phyloP scores from a whole-genome alignment of 2,888 invertebrate genomes.

The Morpho helenor region DNA sequence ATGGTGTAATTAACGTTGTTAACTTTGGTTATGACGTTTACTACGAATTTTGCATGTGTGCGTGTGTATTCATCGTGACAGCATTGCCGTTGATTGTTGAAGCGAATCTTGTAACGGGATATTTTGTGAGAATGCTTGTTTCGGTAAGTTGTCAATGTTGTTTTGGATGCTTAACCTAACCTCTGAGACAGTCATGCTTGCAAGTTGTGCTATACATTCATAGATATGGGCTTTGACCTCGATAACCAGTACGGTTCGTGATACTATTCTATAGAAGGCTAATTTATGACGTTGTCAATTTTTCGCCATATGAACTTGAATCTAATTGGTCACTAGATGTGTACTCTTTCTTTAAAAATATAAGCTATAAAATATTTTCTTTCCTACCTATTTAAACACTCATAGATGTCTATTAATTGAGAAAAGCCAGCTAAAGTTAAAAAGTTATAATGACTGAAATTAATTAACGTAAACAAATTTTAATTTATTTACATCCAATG shows the following conservation, averaged over 20 bases:
- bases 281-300: constrained; percentile 44
- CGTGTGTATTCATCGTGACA: constrained; percentile 58
- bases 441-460: too few species aligned
- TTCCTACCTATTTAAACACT: too few species aligned
- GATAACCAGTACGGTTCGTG: constrained; percentile 44
- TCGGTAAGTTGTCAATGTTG: constrained; percentile 56
- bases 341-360: not conserved
- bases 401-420: too few species aligned
- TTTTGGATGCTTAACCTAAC: constrained; percentile 53
- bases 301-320: constrained; percentile 35
- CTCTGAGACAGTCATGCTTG: constrained; percentile 45
- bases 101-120: constrained; percentile 76
- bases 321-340: not conserved
- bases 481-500: too few species aligned
- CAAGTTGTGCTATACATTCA: constrained; percentile 35
- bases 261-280: constrained; percentile 50
- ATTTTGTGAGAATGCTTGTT: constrained; percentile 57
- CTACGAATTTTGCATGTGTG: constrained; percentile 62
- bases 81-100: constrained; percentile 70
- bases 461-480: too few species aligned
- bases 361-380: too few species aligned
- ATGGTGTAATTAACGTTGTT: constrained; percentile 67
- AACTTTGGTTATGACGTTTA: constrained; percentile 76
- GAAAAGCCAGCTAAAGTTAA: too few species aligned
- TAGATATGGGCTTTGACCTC: constrained; percentile 50